phyloP scores from a whole-genome alignment of 1,140 invertebrate species.

The Choristoneura fumiferana region DNA sequence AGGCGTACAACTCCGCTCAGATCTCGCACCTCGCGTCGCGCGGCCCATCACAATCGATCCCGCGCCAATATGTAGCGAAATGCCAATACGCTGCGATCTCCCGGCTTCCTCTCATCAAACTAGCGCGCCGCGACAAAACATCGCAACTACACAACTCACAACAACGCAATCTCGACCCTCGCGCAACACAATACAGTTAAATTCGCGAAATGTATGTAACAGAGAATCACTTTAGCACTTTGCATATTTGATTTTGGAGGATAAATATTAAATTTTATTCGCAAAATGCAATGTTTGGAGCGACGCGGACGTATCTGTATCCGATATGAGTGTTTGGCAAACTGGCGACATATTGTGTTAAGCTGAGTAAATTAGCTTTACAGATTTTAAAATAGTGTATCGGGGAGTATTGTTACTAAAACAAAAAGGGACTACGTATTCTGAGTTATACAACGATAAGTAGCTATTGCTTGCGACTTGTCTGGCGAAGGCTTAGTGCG shows the following conservation, averaged over 20 bases:
- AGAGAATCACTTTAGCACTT: background rate
- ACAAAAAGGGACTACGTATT: too few relatives aligned
- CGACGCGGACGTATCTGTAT: slow-evolving; percentile 2
- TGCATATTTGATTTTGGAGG: slow-evolving; percentile 16
- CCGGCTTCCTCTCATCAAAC: slow-evolving; percentile 42
- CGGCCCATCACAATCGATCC: slow-evolving; percentile 19
- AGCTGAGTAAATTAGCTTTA: too few relatives aligned
- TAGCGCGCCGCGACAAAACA: slow-evolving; percentile 11
- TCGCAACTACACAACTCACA: background rate
- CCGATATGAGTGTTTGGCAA: slow-evolving; percentile 15
- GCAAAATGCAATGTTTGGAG: background rate
- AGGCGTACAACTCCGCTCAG: slow-evolving; percentile 16
- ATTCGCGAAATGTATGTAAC: background rate
- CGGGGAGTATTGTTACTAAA: too few relatives aligned
- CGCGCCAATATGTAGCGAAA: slow-evolving; percentile 41
- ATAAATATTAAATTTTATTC: slow-evolving; percentile 18
- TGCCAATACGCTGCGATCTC: slow-evolving; percentile 52
- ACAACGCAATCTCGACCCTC: slow-evolving; percentile 17
- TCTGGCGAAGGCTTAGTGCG: too few relatives aligned
- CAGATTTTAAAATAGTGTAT: too few relatives aligned
- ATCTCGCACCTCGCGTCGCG: slow-evolving; percentile 23
- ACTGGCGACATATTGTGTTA: background rate
- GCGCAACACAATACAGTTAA: background rate
- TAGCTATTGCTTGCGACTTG: too few relatives aligned
- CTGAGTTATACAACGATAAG: too few relatives aligned